phyloP scores from a whole-genome alignment of 2,888 invertebrate species.

The Tenthredo mesomela region DNA sequence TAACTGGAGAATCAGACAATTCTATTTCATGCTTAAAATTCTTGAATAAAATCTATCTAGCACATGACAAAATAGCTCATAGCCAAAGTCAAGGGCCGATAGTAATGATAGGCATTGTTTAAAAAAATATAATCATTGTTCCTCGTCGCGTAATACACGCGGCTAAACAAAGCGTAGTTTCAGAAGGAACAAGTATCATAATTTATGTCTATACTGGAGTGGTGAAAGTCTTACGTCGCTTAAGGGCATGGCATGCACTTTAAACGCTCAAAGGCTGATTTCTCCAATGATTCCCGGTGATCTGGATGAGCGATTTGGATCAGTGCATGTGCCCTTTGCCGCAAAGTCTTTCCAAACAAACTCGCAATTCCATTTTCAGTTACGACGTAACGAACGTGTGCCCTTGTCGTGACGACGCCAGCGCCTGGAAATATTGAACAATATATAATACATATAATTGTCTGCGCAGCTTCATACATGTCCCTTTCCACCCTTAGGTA shows the following conservation, averaged over 20 bases:
- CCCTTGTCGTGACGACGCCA: constrained; percentile 95
- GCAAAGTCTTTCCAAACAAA: constrained; percentile 92
- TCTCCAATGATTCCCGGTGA: constrained; percentile 91
- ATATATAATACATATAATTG: neutral
- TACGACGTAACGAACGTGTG: constrained; percentile 95
- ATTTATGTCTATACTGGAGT: constrained; percentile 17
- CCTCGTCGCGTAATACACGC: neutral
- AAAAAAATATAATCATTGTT: constrained; percentile 47
- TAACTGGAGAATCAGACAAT: neutral
- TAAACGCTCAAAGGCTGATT: constrained; percentile 91
- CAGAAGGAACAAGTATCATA: constrained; percentile 42
- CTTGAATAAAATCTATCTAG: constrained; percentile 30
- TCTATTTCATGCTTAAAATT: neutral
- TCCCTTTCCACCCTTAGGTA: neutral
- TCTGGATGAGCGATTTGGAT: constrained; percentile 95
- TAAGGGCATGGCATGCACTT: constrained; percentile 87
- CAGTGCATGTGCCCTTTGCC: constrained; percentile 93
- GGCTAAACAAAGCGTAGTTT: constrained; percentile 12
- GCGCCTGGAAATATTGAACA: constrained; percentile 83
- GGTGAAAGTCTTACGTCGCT: constrained; percentile 52
- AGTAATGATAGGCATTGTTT: constrained; percentile 10
- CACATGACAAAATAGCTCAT: neutral
- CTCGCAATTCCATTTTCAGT: constrained; percentile 95
- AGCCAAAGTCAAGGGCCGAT: neutral
- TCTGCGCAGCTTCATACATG: too few species aligned